A percentile compares a stretch with the other conserved stretches of the same genome.
Conservation (phyloP, 2,797 vertebrate genomes). For the Pelobates cultripes region DNA sequence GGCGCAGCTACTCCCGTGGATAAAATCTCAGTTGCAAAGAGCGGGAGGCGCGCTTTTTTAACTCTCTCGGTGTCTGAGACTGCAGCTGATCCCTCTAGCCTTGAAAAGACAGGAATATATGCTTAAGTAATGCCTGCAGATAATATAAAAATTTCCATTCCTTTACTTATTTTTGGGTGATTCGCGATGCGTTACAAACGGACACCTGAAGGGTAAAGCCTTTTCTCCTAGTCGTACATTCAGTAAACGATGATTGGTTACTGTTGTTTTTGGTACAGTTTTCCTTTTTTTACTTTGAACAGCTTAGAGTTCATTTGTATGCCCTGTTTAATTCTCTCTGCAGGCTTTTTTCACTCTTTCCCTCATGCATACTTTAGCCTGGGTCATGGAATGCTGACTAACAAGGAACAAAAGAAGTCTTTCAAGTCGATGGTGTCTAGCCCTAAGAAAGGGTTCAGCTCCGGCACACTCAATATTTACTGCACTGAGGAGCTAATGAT, state of each 20-base stretch:
- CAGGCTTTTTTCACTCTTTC: conserved; percentile 71
- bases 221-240: conserved; percentile 37
- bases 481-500: conserved; percentile 72
- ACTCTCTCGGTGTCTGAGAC: background rate
- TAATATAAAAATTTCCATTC: too few species aligned
- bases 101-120: too few species aligned
- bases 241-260: conserved; percentile 58
- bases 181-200: background rate
- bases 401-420: conserved; percentile 83
- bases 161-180: background rate
- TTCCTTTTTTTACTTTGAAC: conserved; percentile 60
- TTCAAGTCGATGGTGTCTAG: conserved; percentile 74
- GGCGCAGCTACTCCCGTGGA: conserved; percentile 44
- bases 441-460: conserved; percentile 69
- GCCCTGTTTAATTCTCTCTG: conserved; percentile 66
- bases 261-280: conserved; percentile 65
- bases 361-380: conserved; percentile 80
- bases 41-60: conserved; percentile 48
- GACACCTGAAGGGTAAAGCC: background rate
- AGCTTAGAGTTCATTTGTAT: conserved; percentile 70
- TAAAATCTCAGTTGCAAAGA: conserved; percentile 36
- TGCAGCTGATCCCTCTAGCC: too few species aligned
- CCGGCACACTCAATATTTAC: conserved; percentile 78
- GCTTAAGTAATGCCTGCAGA: too few species aligned
- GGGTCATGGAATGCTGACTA: conserved; percentile 74